Conservation (phyloP, 2,888 invertebrate genomes). For the Syrista parreyssii region DNA sequence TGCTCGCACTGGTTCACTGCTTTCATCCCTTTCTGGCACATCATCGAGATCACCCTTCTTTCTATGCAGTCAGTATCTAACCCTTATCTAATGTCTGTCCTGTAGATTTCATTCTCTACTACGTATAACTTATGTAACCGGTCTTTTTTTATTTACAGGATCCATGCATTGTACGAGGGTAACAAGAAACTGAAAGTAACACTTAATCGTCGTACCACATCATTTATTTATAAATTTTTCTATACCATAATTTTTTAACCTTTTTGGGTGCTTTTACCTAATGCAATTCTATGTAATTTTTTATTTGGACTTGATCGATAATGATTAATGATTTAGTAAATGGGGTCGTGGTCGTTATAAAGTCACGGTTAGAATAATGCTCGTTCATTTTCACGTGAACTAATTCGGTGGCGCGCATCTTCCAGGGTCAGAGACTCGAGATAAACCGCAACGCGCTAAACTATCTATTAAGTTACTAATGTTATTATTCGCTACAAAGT, state of each 20-base stretch:
- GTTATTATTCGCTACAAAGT: slow-evolving; percentile 18
- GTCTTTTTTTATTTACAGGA: neutral
- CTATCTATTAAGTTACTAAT: neutral
- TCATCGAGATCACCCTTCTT: neutral
- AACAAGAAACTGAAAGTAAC: neutral
- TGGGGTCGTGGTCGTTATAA: neutral
- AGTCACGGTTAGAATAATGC: neutral
- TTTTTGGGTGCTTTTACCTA: neutral
- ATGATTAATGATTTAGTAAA: neutral
- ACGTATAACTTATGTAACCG: neutral
- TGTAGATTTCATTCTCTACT: neutral
- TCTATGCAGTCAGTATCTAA: neutral
- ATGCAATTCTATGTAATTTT: neutral
- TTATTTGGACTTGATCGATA: neutral
- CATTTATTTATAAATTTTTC: neutral
- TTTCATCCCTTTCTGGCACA: neutral
- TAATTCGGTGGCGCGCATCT: neutral
- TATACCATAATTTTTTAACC: neutral
- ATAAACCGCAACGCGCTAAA: neutral
- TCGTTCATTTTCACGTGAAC: neutral
- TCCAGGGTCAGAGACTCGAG: neutral
- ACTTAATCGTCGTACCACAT: neutral
- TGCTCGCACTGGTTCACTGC: slow-evolving; percentile 30
- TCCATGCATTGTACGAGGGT: neutral
- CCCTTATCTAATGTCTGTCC: neutral